A percentile compares a stretch with the other conserved stretches of the same genome.
phyloP scores from a whole-genome alignment of 2,797 vertebrate genomes.

The Hapalemur alaotrensis region DNA sequence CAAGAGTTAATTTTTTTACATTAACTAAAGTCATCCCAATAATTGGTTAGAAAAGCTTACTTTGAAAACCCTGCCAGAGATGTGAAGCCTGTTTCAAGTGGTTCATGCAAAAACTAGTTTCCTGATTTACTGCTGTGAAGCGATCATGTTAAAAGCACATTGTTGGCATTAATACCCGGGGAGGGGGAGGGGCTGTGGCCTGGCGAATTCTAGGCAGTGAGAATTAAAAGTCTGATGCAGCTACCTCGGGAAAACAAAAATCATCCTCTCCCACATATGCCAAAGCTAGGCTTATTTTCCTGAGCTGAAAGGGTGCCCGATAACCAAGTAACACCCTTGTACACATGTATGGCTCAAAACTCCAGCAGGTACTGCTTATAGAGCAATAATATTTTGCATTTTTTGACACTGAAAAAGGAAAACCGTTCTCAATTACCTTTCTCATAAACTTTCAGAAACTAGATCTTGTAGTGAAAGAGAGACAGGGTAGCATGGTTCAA shows the following conservation, averaged over 20 bases:
- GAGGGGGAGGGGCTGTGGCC: background rate
- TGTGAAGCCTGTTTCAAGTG: constrained; percentile 71
- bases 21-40: constrained; percentile 69
- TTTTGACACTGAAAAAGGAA: background rate
- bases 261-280: background rate
- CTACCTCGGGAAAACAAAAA: constrained; percentile 22
- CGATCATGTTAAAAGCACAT: constrained; percentile 60
- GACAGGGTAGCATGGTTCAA: background rate
- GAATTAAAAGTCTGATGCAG: constrained; percentile 28
- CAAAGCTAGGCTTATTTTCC: background rate
- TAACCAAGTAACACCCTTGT: background rate
- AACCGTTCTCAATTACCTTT: background rate
- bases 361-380: rapidly evolving
- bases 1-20: constrained; percentile 55
- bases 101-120: constrained; percentile 75
- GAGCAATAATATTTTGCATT: background rate
- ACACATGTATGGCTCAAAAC: background rate
- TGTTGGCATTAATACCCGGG: constrained; percentile 10
- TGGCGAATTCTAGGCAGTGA: background rate
- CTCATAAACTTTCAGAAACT: background rate
- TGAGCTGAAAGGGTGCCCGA: background rate
- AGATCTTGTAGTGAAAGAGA: background rate
- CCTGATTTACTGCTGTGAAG: constrained; percentile 70
- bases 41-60: constrained; percentile 75
- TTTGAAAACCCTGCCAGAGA: constrained; percentile 77